A percentile compares a stretch with the other conserved stretches of the same genome.
Evolutionary conservation across 2,888 invertebrate species (phyloP).

Genomic region (Incurvaria masculella): DNA sequence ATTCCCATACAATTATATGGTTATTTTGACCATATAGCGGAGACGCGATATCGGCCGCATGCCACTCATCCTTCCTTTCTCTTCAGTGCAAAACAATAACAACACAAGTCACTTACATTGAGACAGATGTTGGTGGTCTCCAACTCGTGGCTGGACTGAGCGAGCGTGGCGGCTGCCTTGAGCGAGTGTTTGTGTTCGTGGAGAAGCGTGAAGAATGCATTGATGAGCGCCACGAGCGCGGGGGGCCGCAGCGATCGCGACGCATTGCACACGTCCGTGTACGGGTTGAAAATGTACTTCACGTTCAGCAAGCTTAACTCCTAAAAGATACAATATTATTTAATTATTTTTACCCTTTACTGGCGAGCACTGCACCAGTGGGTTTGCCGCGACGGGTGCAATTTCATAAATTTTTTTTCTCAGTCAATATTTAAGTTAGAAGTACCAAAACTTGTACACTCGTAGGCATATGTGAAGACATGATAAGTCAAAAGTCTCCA

Average conservation of each 20-base stretch:
- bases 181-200: conserved; percentile 33
- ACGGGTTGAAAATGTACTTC: conserved; percentile 40
- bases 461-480: too few species aligned
- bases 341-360: too few species aligned
- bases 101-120: conserved; percentile 27
- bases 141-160: conserved; percentile 37
- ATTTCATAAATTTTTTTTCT: too few species aligned
- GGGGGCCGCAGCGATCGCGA: conserved; percentile 24
- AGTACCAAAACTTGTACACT: too few species aligned
- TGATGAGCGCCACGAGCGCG: conserved; percentile 38
- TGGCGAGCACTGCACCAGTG: too few species aligned
- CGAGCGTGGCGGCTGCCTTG: conserved; percentile 29
- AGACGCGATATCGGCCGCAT: too few species aligned
- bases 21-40: too few species aligned
- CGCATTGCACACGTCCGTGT: conserved; percentile 28
- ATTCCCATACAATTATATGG: too few species aligned
- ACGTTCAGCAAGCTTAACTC: conserved; percentile 39
- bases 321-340: conserved; percentile 20
- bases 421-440: too few species aligned
- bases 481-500: too few species aligned
- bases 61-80: too few species aligned
- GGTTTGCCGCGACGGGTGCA: too few species aligned
- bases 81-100: not conserved
- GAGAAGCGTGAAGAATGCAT: conserved; percentile 36
- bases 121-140: conserved; percentile 40